Percentiles rank a stretch among this genome's conserved stretches.
These are phyloP conservation scores for Drosophila parthenogenetica DNA, from an alignment of 2,888 invertebrate species.

Conservation along the genomic window DNA sequence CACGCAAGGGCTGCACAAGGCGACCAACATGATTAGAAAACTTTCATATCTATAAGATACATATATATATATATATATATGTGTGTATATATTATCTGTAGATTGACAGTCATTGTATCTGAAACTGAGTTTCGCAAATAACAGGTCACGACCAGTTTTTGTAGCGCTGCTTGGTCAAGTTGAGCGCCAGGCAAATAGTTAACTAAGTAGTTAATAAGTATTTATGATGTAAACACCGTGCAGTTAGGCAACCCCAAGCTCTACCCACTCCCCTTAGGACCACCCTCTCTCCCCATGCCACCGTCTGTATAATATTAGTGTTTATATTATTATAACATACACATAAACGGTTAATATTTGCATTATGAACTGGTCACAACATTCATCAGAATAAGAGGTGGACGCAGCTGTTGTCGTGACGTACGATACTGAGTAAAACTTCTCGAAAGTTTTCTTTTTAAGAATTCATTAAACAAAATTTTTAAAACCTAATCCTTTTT, in stretches of 20 bases:
- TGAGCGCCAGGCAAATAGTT: constrained; percentile 26
- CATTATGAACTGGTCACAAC: constrained; percentile 23
- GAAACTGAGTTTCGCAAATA: constrained; percentile 34
- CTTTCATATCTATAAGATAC: constrained; percentile 9
- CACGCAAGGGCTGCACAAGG: constrained; percentile 31
- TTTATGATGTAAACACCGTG: constrained; percentile 55
- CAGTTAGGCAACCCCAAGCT: constrained; percentile 31
- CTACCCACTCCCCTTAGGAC: constrained; percentile 36
- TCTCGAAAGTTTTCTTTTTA: too few species aligned
- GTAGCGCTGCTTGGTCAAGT: constrained; percentile 46
- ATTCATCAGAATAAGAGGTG: constrained; percentile 19
- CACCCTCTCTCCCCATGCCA: constrained; percentile 19
- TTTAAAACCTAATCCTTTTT: too few species aligned
- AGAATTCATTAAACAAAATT: too few species aligned
- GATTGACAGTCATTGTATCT: constrained; percentile 14
- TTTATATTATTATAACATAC: constrained; percentile 21
- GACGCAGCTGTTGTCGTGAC: too few species aligned
- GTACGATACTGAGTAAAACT: too few species aligned
- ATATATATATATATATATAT: neutral
- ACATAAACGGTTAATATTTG: constrained; percentile 27
- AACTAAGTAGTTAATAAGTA: constrained; percentile 45
- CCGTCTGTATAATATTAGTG: constrained; percentile 33
- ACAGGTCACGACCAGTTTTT: constrained; percentile 64
- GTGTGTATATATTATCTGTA: constrained; percentile 7
- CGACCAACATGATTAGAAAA: constrained; percentile 3